Evolutionary conservation across 2,113 vertebrate genomes (phyloP).

Genomic region (Caracal caracal): DNA sequence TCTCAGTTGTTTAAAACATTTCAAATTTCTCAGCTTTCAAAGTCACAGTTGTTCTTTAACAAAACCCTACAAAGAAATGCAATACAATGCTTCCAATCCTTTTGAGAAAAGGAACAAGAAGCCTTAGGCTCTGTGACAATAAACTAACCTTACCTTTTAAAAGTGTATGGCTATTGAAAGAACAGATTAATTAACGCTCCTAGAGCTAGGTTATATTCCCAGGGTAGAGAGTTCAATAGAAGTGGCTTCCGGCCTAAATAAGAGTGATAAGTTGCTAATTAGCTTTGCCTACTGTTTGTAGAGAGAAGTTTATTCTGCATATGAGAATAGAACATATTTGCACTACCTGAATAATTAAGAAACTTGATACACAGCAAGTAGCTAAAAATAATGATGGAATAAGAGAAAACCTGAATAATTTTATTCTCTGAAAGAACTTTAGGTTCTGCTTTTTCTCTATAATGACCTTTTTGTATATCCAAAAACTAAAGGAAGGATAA

Average conservation of each 20-base stretch:
- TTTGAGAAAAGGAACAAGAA: not conserved
- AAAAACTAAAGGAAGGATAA: not conserved
- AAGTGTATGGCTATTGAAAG: slow-evolving; percentile 50
- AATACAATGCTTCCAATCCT: not conserved
- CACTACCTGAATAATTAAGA: slow-evolving; percentile 34
- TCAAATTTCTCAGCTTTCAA: slow-evolving; percentile 31
- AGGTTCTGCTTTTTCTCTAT: not conserved
- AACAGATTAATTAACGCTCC: slow-evolving; percentile 61
- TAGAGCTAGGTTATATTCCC: slow-evolving; percentile 35
- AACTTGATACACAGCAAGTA: not conserved
- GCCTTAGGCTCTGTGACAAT: not conserved
- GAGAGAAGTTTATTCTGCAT: slow-evolving; percentile 7
- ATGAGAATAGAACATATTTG: slow-evolving; percentile 41
- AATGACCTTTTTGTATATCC: not conserved
- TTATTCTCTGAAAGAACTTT: slow-evolving; percentile 10
- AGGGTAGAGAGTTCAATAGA: not conserved
- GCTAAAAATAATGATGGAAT: slow-evolving; percentile 46
- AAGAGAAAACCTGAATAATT: not conserved
- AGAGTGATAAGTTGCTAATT: slow-evolving; percentile 60
- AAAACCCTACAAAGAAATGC: slow-evolving; percentile 19
- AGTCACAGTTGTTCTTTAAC: not conserved
- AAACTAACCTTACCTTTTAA: slow-evolving; percentile 51
- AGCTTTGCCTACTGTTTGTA: slow-evolving; percentile 49
- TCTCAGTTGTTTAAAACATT: not conserved
- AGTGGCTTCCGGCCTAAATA: slow-evolving; percentile 30